These are phyloP conservation scores for Melieria picta DNA, from an alignment of 2,888 invertebrate genomes.

Conservation along the genomic window DNA sequence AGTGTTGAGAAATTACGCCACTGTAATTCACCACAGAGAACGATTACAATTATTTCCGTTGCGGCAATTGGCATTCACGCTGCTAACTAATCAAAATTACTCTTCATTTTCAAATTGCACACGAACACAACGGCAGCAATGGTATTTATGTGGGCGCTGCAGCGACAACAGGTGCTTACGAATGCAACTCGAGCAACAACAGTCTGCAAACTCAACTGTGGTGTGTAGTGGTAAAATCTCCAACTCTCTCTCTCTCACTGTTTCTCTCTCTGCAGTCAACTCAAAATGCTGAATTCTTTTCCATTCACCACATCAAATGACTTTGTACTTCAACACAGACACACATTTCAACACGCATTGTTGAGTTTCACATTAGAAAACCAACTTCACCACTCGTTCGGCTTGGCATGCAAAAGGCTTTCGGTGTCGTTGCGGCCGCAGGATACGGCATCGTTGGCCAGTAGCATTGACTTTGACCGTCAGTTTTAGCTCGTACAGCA, in stretches of 20 bases:
- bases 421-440: conserved; percentile 8
- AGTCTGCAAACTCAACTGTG: too few species aligned
- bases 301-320: neutral
- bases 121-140: too few species aligned
- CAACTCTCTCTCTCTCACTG: too few species aligned
- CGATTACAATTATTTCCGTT: conserved; percentile 35
- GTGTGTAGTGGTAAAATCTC: too few species aligned
- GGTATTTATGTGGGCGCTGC: conserved; percentile 1
- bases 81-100: conserved; percentile 1
- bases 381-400: neutral
- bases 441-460: conserved; percentile 2
- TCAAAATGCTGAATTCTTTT: neutral
- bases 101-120: neutral
- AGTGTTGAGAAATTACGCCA: neutral
- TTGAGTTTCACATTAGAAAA: neutral
- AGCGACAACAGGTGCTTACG: neutral
- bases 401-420: too few species aligned
- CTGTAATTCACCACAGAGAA: conserved; percentile 33
- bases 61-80: neutral
- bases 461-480: conserved; percentile 55
- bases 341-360: neutral
- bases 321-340: neutral
- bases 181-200: too few species aligned
- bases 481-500: conserved; percentile 57
- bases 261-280: too few species aligned